Conservation (phyloP, 2,113 vertebrate species). For the Ammodramus savannarum region DNA sequence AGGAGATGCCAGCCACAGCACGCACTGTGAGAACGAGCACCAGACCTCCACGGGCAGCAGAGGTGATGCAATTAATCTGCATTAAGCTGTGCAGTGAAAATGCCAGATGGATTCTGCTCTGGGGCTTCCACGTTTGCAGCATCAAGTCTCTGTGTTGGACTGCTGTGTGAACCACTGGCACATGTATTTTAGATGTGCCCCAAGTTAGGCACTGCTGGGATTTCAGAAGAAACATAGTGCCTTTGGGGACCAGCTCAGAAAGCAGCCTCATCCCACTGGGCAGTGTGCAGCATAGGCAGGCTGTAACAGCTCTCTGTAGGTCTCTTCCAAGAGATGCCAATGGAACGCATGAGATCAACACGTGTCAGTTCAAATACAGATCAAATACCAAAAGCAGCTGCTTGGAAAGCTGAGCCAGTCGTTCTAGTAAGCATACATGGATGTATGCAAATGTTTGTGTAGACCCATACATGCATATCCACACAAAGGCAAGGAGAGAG, state of each 20-base stretch:
- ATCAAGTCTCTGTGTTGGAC: not conserved
- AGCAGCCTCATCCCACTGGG: not conserved
- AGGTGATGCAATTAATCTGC: not conserved
- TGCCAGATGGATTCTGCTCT: not conserved
- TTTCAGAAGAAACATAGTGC: not conserved
- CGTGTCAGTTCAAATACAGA: not conserved
- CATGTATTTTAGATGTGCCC: accelerated
- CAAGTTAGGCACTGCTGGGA: not conserved
- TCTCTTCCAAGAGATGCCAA: not conserved
- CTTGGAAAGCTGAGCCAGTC: not conserved
- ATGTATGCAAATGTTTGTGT: no score
- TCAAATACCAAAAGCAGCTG: not conserved
- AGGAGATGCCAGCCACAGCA: not conserved
- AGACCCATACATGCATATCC: no score
- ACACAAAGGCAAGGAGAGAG: not conserved
- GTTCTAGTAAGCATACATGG: not conserved
- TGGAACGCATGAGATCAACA: not conserved
- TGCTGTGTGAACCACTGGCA: not conserved
- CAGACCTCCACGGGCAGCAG: not conserved
- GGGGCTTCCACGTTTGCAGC: not conserved
- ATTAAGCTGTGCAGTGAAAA: not conserved
- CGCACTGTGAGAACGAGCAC: not conserved
- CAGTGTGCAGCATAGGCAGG: accelerated
- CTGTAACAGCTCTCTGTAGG: not conserved
- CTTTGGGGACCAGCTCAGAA: not conserved